phyloP scores from a whole-genome alignment of 2,888 invertebrate genomes.

The Theodoxus fluviatilis region DNA sequence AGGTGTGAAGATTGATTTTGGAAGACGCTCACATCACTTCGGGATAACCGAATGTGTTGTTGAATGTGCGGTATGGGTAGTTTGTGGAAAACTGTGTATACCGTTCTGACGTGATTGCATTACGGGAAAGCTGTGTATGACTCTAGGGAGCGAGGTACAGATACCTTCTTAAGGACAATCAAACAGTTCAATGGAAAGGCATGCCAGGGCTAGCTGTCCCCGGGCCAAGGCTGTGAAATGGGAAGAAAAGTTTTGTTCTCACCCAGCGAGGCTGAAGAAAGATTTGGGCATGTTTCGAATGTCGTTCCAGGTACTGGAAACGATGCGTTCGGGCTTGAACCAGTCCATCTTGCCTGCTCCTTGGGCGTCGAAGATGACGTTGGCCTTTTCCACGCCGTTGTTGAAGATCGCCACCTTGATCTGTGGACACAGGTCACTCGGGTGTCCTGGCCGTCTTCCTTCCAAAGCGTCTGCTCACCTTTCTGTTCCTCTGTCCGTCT shows the following conservation, averaged over 20 bases:
- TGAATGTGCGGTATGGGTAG: no score
- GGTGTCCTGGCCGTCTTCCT: no score
- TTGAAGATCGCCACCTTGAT: slow-evolving; percentile 46
- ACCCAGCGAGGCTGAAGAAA: slow-evolving; percentile 41
- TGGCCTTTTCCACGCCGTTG: slow-evolving; percentile 44
- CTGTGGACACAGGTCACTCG: slow-evolving; percentile 29
- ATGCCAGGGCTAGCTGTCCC: not conserved
- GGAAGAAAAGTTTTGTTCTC: not conserved
- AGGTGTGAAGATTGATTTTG: no score
- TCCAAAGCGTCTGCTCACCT: no score
- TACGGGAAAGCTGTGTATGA: no score
- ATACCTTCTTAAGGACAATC: no score
- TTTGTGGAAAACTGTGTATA: no score
- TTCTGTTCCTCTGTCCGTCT: no score
- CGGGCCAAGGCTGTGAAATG: not conserved
- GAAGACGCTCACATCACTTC: no score
- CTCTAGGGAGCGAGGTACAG: no score
- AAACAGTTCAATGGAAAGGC: not conserved
- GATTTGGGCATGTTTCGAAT: slow-evolving; percentile 36
- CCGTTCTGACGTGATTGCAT: no score
- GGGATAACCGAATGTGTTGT: no score
- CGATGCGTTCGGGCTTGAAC: slow-evolving; percentile 44
- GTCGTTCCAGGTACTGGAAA: slow-evolving; percentile 42
- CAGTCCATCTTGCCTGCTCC: slow-evolving; percentile 42
- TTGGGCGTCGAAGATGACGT: slow-evolving; percentile 43